Evolutionary conservation across 2,113 vertebrate species (phyloP), one percentile per base, ranked within the genome.

Genomic region (Chroicocephalus ridibundus): DNA sequence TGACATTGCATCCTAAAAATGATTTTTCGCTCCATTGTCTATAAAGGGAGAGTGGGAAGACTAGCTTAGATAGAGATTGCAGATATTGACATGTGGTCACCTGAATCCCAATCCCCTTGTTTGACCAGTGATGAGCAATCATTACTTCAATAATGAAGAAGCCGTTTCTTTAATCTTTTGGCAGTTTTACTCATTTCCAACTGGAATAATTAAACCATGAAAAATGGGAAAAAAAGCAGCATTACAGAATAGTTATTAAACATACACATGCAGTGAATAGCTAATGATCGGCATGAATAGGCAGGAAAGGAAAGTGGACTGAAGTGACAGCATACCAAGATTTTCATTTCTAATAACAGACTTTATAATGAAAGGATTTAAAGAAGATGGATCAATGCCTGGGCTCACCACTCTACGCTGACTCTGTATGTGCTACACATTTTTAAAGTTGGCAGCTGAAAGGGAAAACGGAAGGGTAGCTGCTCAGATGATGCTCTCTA

Each of bases 91-190:
- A 78, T 21, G 9, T 64, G 77, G 61, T 79, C 65, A 84, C 18
- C 18, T 64, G 44, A 96, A 94, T 89, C 38, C 52, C 38, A 78
- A n/a, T 22, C 20, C 47, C 51, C 26, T 78, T 79, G 13, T 71
- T 61, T 82, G 60, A 88, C 3, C 27, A 82, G 34, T 29, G 57
- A 91, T 71, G 12, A 46, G 47, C 27, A 93, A 84, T 61, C 49
- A 82, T 65, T 94, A 38, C 44, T 86, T 72, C 91, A 96, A 87
- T 62, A 88, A 94, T 64, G 54, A 88, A 93, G 46, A 58, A 80
- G 26, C 12, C 26, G 77, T 66, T 95, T 69, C 54, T 85, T 90
- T 90, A 72, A 68, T 79, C 22, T 82, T 72, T 77, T 61, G 64
- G 61, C 71, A 95, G 82, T 38, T 95, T 76, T 74, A 65, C 14